phyloP scores from a whole-genome alignment of 2,797 vertebrate genomes.

The Nannoperca australis region DNA sequence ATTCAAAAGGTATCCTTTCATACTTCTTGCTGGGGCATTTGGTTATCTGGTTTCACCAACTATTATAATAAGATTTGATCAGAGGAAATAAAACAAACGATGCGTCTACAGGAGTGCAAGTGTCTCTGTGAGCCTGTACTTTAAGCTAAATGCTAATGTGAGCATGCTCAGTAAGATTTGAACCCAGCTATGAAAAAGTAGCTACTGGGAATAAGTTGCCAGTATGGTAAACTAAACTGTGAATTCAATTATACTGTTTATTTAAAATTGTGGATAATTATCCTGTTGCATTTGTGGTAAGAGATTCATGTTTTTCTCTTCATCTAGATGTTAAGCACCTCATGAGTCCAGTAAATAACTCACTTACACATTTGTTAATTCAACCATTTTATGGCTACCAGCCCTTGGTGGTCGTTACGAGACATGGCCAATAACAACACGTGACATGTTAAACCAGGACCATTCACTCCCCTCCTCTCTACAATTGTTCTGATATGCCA shows the following conservation, averaged over 20 bases:
- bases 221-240: background rate
- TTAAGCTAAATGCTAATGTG: too few relatives aligned
- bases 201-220: background rate
- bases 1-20: too few relatives aligned
- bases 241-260: background rate
- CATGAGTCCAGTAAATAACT: background rate
- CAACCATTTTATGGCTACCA: background rate
- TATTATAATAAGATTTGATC: too few relatives aligned
- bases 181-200: background rate
- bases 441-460: background rate
- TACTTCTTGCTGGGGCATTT: too few relatives aligned
- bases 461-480: slow-evolving; percentile 3
- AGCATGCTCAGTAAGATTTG: background rate
- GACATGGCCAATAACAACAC: background rate
- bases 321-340: background rate
- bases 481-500: background rate
- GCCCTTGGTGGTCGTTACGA: background rate
- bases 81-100: too few relatives aligned
- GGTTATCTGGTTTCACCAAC: too few relatives aligned
- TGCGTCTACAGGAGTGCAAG: too few relatives aligned
- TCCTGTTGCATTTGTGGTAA: background rate
- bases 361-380: background rate
- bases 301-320: background rate
- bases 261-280: background rate
- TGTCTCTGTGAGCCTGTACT: too few relatives aligned